Percentiles rank a stretch among this genome's conserved stretches.
phyloP scores from a whole-genome alignment of 1,140 invertebrate genomes.

The Calliphora vicina region DNA sequence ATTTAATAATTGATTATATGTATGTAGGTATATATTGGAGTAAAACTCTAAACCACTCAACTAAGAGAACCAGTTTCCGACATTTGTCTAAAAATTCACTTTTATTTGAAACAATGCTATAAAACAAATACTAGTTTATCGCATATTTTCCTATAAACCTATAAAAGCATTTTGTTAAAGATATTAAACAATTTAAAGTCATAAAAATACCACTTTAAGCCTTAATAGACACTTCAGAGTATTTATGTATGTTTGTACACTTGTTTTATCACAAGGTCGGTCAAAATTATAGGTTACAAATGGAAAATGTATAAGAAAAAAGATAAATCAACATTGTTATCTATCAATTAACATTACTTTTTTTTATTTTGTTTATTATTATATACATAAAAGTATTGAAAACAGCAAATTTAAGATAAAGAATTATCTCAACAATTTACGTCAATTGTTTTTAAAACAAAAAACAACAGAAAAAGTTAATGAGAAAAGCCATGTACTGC shows the following conservation, averaged over 20 bases:
- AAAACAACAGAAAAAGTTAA: not conserved
- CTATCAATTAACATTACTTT: not conserved
- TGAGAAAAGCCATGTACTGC: not conserved
- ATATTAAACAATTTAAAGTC: not conserved
- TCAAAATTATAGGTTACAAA: not conserved
- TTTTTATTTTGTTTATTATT: not conserved
- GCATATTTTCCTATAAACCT: not conserved
- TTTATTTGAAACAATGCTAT: not conserved
- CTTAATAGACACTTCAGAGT: not conserved
- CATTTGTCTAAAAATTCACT: too few species aligned
- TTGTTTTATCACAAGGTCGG: not conserved
- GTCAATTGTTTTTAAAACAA: not conserved
- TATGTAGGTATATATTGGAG: too few species aligned
- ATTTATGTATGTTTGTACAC: not conserved
- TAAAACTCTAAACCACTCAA: too few species aligned
- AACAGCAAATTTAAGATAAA: not conserved
- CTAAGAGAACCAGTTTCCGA: too few species aligned
- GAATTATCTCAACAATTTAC: not conserved
- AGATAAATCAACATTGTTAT: not conserved
- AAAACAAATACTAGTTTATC: not conserved
- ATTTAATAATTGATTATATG: too few species aligned
- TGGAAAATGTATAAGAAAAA: not conserved
- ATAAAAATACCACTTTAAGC: not conserved
- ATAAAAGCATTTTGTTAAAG: not conserved
- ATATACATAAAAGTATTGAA: not conserved